These are phyloP conservation scores for Pasiphila rectangulata DNA, from an alignment of 2,888 invertebrate genomes.

Conservation along the genomic window DNA sequence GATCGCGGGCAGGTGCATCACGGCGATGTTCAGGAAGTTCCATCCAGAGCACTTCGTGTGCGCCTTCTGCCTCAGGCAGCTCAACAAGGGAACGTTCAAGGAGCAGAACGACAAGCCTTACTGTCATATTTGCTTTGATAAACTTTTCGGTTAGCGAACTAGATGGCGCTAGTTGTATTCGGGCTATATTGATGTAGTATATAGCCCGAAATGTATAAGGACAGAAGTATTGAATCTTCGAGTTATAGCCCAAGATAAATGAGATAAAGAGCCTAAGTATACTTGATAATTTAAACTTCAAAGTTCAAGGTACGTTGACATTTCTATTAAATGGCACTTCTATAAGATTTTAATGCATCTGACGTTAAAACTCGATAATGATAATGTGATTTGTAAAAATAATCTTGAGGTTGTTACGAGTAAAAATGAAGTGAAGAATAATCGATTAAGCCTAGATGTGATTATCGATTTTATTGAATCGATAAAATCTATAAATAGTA, in stretches of 20 bases:
- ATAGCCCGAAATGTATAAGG: too few species aligned
- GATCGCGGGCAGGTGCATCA: slow-evolving; percentile 98
- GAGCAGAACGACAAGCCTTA: slow-evolving; percentile 99
- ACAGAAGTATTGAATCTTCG: too few species aligned
- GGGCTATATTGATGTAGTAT: not conserved
- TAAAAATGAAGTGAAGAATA: not conserved
- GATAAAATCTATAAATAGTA: slow-evolving; percentile 13
- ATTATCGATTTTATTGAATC: slow-evolving; percentile 24
- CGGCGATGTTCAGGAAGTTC: slow-evolving; percentile 99
- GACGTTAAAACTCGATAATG: not conserved
- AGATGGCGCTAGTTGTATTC: slow-evolving; percentile 14
- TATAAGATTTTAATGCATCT: too few species aligned
- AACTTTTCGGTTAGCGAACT: slow-evolving; percentile 89
- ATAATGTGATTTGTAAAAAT: too few species aligned
- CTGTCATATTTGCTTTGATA: slow-evolving; percentile 98
- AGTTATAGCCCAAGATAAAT: too few species aligned
- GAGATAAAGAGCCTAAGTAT: too few species aligned
- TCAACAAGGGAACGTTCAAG: slow-evolving; percentile 99
- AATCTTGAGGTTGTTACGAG: too few species aligned
- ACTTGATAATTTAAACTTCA: too few species aligned
- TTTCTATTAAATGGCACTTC: too few species aligned
- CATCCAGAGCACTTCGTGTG: slow-evolving; percentile 99
- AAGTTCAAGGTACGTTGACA: too few species aligned
- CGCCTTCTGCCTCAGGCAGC: slow-evolving; percentile 98
- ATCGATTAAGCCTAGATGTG: slow-evolving; percentile 10